Conservation (phyloP, 2,113 vertebrate genomes). For the Trinectes maculatus region DNA sequence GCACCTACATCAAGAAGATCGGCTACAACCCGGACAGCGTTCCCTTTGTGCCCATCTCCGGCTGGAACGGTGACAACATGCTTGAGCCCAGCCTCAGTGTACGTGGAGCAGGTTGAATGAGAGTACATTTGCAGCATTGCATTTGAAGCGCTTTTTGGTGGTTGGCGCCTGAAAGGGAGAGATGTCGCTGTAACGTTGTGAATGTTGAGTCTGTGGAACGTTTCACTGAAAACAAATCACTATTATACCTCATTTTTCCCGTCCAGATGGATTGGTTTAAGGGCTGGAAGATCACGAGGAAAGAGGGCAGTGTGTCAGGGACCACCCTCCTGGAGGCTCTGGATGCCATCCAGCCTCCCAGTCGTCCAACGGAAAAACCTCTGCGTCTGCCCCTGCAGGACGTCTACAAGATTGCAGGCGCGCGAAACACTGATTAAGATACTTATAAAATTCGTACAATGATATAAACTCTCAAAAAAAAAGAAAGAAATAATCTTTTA, state of each 20-base stretch:
- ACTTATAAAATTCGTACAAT: no score
- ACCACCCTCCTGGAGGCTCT: conserved; percentile 93
- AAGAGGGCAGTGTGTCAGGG: conserved; percentile 92
- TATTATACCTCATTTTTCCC: no score
- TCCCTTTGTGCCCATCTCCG: conserved; percentile 96
- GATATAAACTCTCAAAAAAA: no score
- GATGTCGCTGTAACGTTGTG: background rate
- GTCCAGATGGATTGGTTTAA: conserved; percentile 98
- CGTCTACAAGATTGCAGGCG: conserved; percentile 97
- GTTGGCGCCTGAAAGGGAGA: background rate
- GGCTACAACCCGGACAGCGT: conserved; percentile 98
- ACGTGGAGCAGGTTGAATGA: conserved; percentile 55
- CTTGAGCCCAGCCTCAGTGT: conserved; percentile 95
- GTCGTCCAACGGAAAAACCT: conserved; percentile 93
- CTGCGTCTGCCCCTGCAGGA: conserved; percentile 97
- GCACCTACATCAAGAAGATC: conserved; percentile 99
- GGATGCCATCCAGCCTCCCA: conserved; percentile 93
- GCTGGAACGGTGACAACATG: conserved; percentile 99
- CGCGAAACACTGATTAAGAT: background rate
- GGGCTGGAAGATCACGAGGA: conserved; percentile 94
- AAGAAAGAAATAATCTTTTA: no score
- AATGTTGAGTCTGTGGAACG: no score
- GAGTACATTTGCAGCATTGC: background rate
- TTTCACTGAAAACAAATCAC: no score
- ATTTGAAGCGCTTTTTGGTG: conserved; percentile 52